Evolutionary conservation across 2,113 vertebrate genomes (phyloP), one percentile per base, ranked within the genome.

Genomic region (Lophura nycthemera): DNA sequence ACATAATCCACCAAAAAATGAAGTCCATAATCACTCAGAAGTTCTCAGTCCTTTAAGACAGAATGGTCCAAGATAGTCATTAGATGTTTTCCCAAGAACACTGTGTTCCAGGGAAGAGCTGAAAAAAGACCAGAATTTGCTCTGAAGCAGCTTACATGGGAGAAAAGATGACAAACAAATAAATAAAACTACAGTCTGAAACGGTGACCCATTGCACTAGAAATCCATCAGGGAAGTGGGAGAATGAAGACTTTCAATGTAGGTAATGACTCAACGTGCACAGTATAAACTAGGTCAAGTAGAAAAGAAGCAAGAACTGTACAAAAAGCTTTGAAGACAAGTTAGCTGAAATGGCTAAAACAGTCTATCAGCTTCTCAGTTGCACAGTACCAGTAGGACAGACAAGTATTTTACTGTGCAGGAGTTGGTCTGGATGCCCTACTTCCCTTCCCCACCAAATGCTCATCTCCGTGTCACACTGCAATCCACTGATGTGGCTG

Each of bases 201-300:
- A 70, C 2, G 27, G 78, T 95, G 89, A 92, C 84, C 88, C 83
- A 90, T 65, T 90, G 86, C 90, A 93, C 91, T 59, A 93, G 72
- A 95, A 92, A 94, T 32, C 52, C 80, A 89, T 38, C 76, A 65
- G n/a, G 61, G 34, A 75, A 38, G 36, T 2, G 83, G 75, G 22
- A 91, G 88, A 90, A 78, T 1, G 52, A 84, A 84, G 70, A 76
- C 43, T 95, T 83, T 81, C 88, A 83, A 66, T 2, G 6, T 57
- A 83, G 75, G 67, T 56, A 86, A 83, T 61, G 34, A 88, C 38
- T 86, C 69, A 75, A 90, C 7, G 10, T 15, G 34, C 76, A 76
- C 36, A 78, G 54, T 30, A 50, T 12, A 81, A 97, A 97, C 76
- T 94, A 96, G 95, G 91, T 95, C 95, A 95, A 66, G 80, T 59